phyloP scores from a whole-genome alignment of 2,113 vertebrate genomes.

The Myrmecophaga tridactyla region DNA sequence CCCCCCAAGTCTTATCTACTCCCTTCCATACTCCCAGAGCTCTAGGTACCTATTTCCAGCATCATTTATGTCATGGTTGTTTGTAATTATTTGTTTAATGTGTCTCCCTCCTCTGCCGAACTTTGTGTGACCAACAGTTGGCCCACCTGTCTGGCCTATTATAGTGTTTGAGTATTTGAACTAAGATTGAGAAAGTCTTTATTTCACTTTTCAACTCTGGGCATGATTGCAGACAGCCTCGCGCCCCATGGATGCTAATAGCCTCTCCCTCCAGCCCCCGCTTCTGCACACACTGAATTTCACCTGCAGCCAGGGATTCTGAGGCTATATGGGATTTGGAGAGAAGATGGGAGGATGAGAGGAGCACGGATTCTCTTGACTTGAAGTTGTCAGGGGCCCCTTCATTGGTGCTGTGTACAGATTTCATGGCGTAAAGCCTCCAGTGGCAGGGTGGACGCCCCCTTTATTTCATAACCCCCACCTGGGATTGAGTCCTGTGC shows the following conservation, averaged over 20 bases:
- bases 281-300: neutral
- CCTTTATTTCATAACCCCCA: neutral
- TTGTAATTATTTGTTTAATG: neutral
- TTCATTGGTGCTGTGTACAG: neutral
- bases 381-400: neutral
- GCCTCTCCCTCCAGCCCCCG: fast-evolving
- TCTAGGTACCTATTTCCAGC: neutral
- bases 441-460: neutral
- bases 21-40: neutral
- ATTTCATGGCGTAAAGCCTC: neutral
- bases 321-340: neutral
- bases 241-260: neutral
- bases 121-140: neutral
- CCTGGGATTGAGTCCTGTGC: neutral
- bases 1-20: neutral
- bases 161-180: neutral
- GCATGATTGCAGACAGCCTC: neutral
- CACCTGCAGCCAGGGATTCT: neutral
- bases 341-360: neutral
- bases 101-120: neutral
- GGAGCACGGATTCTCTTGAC: neutral
- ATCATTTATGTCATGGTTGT: neutral
- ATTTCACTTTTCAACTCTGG: neutral
- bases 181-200: neutral
- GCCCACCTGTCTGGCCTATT: neutral